A percentile compares a stretch with the other conserved stretches of the same genome.
Evolutionary conservation across 2,888 invertebrate species (phyloP).

Genomic region (Drosophila anomelani): DNA sequence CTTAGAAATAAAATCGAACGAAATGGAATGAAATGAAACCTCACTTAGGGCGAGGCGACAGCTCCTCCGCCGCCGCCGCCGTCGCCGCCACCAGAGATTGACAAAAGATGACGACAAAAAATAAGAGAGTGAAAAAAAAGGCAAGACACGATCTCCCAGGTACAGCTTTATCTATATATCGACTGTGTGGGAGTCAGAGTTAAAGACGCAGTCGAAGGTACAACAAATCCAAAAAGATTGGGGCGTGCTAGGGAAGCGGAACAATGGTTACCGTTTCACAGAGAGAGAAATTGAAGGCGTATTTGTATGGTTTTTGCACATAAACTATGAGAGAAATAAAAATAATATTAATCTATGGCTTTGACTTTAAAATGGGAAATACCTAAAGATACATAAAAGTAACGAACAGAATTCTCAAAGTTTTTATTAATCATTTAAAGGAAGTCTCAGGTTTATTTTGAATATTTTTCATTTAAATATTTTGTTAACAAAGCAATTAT

Average conservation of each 20-base stretch:
- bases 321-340: not conserved
- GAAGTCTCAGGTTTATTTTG: no score
- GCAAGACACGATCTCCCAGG: slow-evolving; percentile 45
- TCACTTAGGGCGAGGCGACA: slow-evolving; percentile 73
- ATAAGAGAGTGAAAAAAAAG: slow-evolving; percentile 4
- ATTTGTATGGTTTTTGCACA: not conserved
- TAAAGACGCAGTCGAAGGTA: slow-evolving; percentile 24
- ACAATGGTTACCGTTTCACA: slow-evolving; percentile 54
- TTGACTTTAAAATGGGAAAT: no score
- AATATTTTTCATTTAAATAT: no score
- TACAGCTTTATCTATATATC: slow-evolving; percentile 21
- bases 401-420: no score
- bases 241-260: slow-evolving; percentile 68
- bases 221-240: slow-evolving; percentile 45
- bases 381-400: no score
- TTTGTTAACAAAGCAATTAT: no score
- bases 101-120: slow-evolving; percentile 59
- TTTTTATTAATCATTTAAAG: no score
- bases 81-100: slow-evolving; percentile 49
- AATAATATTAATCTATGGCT: not conserved
- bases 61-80: slow-evolving; percentile 63
- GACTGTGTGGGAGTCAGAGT: slow-evolving; percentile 31
- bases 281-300: not conserved
- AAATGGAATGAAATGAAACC: slow-evolving; percentile 71
- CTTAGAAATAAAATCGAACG: slow-evolving; percentile 37